A percentile compares a stretch with the other conserved stretches of the same genome.
Evolutionary conservation across 2,113 vertebrate genomes (phyloP).

Genomic region (Zeus faber): DNA sequence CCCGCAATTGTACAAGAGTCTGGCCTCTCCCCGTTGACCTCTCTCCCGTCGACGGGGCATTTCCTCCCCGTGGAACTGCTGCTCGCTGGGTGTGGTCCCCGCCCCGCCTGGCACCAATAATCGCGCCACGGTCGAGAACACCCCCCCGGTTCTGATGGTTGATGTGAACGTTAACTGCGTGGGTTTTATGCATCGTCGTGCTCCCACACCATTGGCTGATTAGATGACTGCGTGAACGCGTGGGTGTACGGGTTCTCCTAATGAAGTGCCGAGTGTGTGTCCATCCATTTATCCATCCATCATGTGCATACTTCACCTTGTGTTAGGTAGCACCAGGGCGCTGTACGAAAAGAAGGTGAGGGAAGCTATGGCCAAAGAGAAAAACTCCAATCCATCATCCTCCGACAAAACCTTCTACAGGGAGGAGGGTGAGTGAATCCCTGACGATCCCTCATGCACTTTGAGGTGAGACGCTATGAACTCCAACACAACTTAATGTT

Average conservation of each 20-base stretch:
- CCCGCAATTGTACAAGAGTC: too few species aligned
- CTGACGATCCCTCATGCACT: neutral
- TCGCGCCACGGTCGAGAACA: too few species aligned
- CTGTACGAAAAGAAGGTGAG: slow-evolving; percentile 73
- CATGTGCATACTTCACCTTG: neutral
- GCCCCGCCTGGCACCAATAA: too few species aligned
- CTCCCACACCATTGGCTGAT: neutral
- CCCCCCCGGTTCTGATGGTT: slow-evolving; percentile 12
- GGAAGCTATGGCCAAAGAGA: slow-evolving; percentile 64
- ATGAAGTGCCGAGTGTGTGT: too few species aligned
- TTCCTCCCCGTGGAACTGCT: too few species aligned
- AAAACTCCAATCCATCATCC: slow-evolving; percentile 20
- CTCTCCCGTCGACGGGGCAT: too few species aligned
- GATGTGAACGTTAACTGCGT: neutral
- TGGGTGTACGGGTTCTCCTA: neutral
- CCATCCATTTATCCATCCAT: too few species aligned
- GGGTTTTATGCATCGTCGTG: neutral
- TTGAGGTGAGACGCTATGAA: neutral
- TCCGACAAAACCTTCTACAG: slow-evolving; percentile 65
- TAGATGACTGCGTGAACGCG: neutral
- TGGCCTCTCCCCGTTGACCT: too few species aligned
- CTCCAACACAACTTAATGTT: neutral
- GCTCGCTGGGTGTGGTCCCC: too few species aligned
- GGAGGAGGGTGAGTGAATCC: slow-evolving; percentile 58
- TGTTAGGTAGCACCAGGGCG: slow-evolving; percentile 61